Conservation (phyloP, 2,888 invertebrate species). For the Macrosoma leucophasiata region DNA sequence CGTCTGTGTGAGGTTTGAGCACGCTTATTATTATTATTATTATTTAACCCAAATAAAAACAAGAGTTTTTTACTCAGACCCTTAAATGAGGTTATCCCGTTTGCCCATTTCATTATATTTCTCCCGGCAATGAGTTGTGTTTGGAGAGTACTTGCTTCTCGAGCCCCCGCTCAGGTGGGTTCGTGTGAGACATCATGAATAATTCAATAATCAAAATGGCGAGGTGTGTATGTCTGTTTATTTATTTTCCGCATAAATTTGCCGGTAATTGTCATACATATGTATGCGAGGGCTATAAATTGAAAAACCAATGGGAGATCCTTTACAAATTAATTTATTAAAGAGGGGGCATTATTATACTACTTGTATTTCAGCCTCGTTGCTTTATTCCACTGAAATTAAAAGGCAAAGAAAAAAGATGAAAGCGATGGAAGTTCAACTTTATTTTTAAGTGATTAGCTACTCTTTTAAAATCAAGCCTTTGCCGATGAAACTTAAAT, state of each 20-base stretch:
- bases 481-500: no score
- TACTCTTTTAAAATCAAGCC: slow-evolving; percentile 39
- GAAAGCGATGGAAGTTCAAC: slow-evolving; percentile 12
- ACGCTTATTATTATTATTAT: no score
- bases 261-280: slow-evolving; percentile 52
- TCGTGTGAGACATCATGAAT: slow-evolving; percentile 66
- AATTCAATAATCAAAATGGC: slow-evolving; percentile 72
- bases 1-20: no score
- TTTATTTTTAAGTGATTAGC: slow-evolving; percentile 39
- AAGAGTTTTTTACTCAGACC: slow-evolving; percentile 47
- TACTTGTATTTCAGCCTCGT: not conserved
- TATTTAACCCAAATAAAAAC: no score
- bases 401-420: slow-evolving; percentile 5
- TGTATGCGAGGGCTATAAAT: slow-evolving; percentile 27
- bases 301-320: slow-evolving; percentile 24
- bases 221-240: slow-evolving; percentile 64
- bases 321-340: slow-evolving; percentile 21
- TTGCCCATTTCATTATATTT: slow-evolving; percentile 59
- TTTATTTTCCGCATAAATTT: slow-evolving; percentile 63
- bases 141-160: slow-evolving; percentile 45
- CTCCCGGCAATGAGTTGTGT: slow-evolving; percentile 44
- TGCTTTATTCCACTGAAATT: slow-evolving; percentile 16
- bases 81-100: slow-evolving; percentile 46
- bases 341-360: no score
- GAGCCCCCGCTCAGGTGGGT: slow-evolving; percentile 47